Base-by-base conservation (phyloP, 64 coral and sea anemone species). In the Montipora efflorescens region DNA sequence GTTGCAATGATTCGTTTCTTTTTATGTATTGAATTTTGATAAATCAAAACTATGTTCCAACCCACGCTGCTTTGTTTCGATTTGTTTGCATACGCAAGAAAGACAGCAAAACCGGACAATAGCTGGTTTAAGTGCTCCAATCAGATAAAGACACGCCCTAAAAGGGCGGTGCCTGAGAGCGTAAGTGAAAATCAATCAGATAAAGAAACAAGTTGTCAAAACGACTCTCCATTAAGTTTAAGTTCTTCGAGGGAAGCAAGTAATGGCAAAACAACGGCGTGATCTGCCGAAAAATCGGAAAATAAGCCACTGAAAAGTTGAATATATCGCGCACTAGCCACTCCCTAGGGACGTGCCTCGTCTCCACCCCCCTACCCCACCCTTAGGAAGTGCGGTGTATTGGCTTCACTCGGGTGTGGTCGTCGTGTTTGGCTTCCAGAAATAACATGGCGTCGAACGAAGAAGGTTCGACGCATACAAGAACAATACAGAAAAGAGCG, bases 391-490 rank as follows among this genome's bases (percentile, higher is more conserved):
- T 84, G 64, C 47, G 67, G 71, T 71, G 84, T 95, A 85, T 95
- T 90, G 93, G 93, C 87, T 95, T 89, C 77, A 88, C 87, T 89
- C 96, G 90, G 88, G 93, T 94, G 92, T 93, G 92, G 92, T 93
- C 92, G 78, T 92, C 79, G 88, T 86, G 89, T 98, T 98, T 98
- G 94, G 96, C 82, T 88, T 79, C 94, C 92, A 95, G 92, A 94
- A 97, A 57, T 67, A 96, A 98, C 82, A 98, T 98, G 96, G 96
- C 96, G 96, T 98, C 96, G 89, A 93, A 75, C 25, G 96, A 98
- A 92, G 92, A 98, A 98, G 93, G 93, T 83, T 84, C 96, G 66
- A 98, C 96, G 52, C 96, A 98, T 23, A 98, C 96, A 52, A 68
- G 96, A 70, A 98, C 96, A 52, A 89, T 98, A 88, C 96, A 95